Evolutionary conservation across 2,113 vertebrate genomes (phyloP).

Genomic region (Phylloscopus trochilus): DNA sequence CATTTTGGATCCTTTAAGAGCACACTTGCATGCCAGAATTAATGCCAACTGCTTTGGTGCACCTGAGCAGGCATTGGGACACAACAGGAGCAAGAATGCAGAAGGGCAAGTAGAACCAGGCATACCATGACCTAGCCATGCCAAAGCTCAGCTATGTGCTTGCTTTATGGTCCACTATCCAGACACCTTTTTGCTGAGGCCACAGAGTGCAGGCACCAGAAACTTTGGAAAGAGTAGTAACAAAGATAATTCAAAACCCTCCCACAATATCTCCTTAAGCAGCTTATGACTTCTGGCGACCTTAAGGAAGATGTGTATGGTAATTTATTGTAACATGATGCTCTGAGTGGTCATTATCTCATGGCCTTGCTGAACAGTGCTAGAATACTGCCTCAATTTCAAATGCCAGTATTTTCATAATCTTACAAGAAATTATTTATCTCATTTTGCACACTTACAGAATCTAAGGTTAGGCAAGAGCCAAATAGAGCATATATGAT

Average conservation of each 20-base stretch:
- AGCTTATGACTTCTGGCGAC: background rate
- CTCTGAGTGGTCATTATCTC: background rate
- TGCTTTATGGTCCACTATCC: background rate
- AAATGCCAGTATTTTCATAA: background rate
- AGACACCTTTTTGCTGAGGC: background rate
- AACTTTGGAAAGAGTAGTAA: background rate
- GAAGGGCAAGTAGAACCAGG: background rate
- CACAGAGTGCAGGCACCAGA: background rate
- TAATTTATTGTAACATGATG: background rate
- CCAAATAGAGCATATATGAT: background rate
- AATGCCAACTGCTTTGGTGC: background rate
- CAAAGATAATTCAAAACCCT: background rate
- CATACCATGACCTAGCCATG: background rate
- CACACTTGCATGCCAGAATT: background rate
- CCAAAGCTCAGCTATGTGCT: background rate
- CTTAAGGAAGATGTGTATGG: background rate
- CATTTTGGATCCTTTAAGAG: background rate
- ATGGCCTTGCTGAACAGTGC: background rate
- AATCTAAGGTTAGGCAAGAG: background rate
- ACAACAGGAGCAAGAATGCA: slow-evolving; percentile 5
- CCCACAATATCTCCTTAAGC: background rate
- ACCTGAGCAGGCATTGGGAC: background rate
- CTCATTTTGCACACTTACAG: background rate
- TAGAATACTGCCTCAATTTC: background rate
- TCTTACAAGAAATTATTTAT: background rate